Percentiles rank a stretch among this genome's conserved stretches.
phyloP scores from a whole-genome alignment of 1,140 invertebrate genomes.

The Drosophila bocki region DNA sequence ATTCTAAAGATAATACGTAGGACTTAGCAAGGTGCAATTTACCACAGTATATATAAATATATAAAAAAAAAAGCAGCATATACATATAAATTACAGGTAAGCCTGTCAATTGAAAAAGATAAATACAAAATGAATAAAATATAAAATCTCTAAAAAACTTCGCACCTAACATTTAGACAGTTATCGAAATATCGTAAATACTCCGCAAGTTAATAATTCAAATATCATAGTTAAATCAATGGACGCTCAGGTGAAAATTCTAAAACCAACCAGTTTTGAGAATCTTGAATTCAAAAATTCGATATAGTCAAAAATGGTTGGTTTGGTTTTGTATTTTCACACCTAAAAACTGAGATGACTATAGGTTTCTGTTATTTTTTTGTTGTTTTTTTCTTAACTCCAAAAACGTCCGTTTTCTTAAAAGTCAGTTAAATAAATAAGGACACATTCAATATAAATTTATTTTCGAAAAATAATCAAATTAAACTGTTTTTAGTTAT shows the following conservation, averaged over 20 bases:
- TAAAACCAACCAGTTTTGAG: constrained; percentile 78
- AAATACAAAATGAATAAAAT: background rate
- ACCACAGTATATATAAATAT: constrained; percentile 4
- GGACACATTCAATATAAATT: background rate
- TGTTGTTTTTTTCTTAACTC: background rate
- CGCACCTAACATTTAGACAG: constrained; percentile 1
- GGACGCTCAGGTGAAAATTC: constrained; percentile 58
- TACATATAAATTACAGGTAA: background rate
- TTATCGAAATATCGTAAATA: constrained; percentile 6
- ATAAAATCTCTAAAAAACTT: background rate
- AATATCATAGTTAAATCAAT: constrained; percentile 5
- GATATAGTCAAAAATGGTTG: constrained; percentile 73
- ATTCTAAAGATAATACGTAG: constrained; percentile 39
- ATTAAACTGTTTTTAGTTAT: background rate
- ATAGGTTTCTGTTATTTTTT: constrained; percentile 1
- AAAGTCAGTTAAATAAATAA: background rate
- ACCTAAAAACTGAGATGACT: background rate
- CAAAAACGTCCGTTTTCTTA: constrained; percentile 15
- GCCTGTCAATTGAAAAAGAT: background rate
- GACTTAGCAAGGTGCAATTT: constrained; percentile 24
- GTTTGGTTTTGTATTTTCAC: constrained; percentile 80
- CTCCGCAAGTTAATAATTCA: constrained; percentile 1
- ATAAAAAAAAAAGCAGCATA: background rate
- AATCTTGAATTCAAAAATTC: constrained; percentile 56
- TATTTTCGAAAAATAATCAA: background rate